Evolutionary conservation across 2,888 invertebrate species (phyloP).

Genomic region (Monopis laevigella): DNA sequence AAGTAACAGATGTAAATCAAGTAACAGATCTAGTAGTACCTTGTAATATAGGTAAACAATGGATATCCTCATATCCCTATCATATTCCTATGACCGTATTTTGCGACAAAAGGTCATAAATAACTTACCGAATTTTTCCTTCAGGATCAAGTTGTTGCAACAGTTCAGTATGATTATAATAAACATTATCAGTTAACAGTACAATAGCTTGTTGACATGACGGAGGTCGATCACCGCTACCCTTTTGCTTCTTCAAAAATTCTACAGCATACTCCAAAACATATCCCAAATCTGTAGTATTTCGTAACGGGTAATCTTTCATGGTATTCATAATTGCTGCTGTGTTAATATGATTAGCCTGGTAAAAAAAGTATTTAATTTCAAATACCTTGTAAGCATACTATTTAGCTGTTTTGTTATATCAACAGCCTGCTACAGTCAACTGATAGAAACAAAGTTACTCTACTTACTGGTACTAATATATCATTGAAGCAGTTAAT

Average conservation of each 20-base stretch:
- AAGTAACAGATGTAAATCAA: too few species aligned
- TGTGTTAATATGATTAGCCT: conserved; percentile 58
- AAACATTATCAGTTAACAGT: conserved; percentile 45
- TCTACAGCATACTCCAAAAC: conserved; percentile 36
- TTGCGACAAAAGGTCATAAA: too few species aligned
- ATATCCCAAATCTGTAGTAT: conserved; percentile 37
- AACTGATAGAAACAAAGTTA: not conserved
- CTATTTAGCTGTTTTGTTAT: not conserved
- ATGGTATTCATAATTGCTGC: conserved; percentile 52
- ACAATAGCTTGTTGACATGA: conserved; percentile 57
- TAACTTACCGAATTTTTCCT: conserved; percentile 42
- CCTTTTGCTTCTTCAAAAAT: conserved; percentile 31
- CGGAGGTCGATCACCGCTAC: conserved; percentile 27
- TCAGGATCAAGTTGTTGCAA: conserved; percentile 39
- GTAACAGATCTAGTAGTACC: too few species aligned
- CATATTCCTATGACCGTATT: too few species aligned
- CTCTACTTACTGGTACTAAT: conserved; percentile 42
- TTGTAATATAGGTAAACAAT: too few species aligned
- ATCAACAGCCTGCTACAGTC: not conserved
- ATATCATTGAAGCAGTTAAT: conserved; percentile 48
- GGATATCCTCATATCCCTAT: too few species aligned
- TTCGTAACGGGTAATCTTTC: conserved; percentile 28
- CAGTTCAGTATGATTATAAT: conserved; percentile 36
- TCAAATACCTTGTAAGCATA: not conserved
- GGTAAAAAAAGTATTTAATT: not conserved